Conservation (phyloP, 2,888 invertebrate species). For the Limnephilus rhombicus region DNA sequence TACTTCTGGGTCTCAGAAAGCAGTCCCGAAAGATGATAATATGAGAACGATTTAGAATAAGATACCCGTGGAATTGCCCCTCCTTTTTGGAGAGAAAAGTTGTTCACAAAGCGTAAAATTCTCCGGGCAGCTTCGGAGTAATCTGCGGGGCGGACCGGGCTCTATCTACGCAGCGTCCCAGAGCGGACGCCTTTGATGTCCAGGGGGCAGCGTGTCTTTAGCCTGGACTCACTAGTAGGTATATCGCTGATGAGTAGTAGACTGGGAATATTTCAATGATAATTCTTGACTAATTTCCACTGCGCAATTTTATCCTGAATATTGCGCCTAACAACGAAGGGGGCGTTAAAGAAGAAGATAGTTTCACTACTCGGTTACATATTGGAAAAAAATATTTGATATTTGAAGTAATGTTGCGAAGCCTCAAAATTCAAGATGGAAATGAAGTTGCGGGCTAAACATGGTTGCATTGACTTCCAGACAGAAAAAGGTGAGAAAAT, state of each 20-base stretch:
- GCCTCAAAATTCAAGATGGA: too few species aligned
- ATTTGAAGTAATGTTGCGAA: too few species aligned
- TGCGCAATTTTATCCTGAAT: neutral
- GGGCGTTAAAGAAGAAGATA: too few species aligned
- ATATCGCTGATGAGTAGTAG: too few species aligned
- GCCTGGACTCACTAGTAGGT: neutral
- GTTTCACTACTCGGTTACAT: too few species aligned
- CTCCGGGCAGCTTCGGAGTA: neutral
- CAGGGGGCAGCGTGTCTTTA: neutral
- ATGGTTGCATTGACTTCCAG: too few species aligned
- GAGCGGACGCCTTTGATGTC: conserved; percentile 15
- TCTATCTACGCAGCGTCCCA: neutral
- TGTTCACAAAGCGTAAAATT: conserved; percentile 27
- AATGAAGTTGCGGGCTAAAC: too few species aligned
- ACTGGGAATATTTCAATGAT: too few species aligned
- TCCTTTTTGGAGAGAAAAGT: neutral
- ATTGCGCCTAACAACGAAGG: neutral
- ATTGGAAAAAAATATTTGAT: too few species aligned
- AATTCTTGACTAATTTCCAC: neutral
- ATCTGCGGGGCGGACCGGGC: neutral
- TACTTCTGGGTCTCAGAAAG: neutral
- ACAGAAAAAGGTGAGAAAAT: too few species aligned
- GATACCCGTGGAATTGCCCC: neutral
- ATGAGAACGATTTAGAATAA: neutral
- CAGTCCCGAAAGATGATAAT: neutral